Evolutionary conservation across 2,888 invertebrate genomes (phyloP), one percentile per base, ranked within the genome.

Genomic region (Oscheius sp.): DNA sequence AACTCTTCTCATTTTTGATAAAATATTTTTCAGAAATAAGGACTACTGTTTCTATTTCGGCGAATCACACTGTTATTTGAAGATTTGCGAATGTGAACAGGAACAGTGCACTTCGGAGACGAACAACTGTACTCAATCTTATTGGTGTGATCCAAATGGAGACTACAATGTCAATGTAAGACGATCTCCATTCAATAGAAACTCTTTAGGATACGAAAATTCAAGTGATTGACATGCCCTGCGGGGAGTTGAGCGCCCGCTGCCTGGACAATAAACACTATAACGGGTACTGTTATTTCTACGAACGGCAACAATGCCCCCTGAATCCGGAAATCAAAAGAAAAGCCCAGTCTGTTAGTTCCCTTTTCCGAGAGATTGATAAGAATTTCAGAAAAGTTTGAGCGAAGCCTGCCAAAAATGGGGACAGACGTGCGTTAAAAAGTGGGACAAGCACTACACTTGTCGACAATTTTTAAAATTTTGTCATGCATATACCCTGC

Each of bases 11-110:
- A n/a, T 49, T 18, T 49, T 21, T 21, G 21, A 27, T 21, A 41
- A 55, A 69, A 29, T 29, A 18, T 21, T 6, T 69, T 79, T 7
- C 61, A 79, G 79, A 46, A 76, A 77, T 64, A 72, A 75, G 41
- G 77, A 79, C 74, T 79, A 75, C 59, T 79, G 79, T 55, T 77
- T 76, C 72, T 79, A 75, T 68, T 79, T 79, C 58, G 76, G 76
- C 25, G 75, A 79, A 18, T 74, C 79, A 1, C 49, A 72, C 0
- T 79, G 79, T 55, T 77, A 79, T 63, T 72, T 76, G 35, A 74
- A 76, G 12, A 63, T 79, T 0, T 79, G 79, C 59, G 63, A 77
- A 41, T 79, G 79, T 59, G 52, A 49, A 29, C 29, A 29, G 27
- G 52, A 52, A 12, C 46, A 52, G 21, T 66, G 66, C 52, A 35